A percentile compares a stretch with the other conserved stretches of the same genome.
These are phyloP conservation scores for Trichoplusia ni DNA, from an alignment of 1,140 invertebrate species.

Conservation along the genomic window DNA sequence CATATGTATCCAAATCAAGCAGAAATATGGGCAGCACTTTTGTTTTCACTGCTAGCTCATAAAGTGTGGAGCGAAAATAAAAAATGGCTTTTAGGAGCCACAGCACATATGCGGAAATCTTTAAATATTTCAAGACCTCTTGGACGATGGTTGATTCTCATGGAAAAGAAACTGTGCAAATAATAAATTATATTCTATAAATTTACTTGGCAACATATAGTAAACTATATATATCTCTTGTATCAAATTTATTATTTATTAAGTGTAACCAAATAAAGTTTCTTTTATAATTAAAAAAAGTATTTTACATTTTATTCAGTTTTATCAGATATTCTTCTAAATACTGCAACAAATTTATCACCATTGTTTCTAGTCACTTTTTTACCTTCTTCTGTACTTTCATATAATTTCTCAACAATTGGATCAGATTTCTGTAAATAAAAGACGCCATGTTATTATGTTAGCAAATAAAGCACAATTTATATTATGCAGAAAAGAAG, in stretches of 20 bases:
- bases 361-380: conserved; percentile 98
- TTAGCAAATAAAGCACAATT: neutral
- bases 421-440: conserved; percentile 88
- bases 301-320: conserved; percentile 39
- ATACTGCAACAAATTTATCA: conserved; percentile 96
- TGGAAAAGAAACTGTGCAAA: conserved; percentile 65
- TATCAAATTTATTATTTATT: conserved; percentile 4
- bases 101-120: conserved; percentile 59
- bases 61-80: conserved; percentile 54
- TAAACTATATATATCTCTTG: neutral
- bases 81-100: conserved; percentile 55
- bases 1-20: conserved; percentile 67
- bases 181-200: conserved; percentile 2
- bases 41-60: conserved; percentile 59
- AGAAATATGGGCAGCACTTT: conserved; percentile 69
- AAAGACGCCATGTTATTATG: neutral
- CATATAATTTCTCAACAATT: conserved; percentile 93
- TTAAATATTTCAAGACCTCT: conserved; percentile 57
- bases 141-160: conserved; percentile 61
- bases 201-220: neutral
- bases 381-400: conserved; percentile 98
- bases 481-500: too few relatives aligned
- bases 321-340: conserved; percentile 84
- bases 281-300: conserved; percentile 16
- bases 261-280: conserved; percentile 25